Conservation (phyloP, 2,797 vertebrate species). For the Galaxias olidus region DNA sequence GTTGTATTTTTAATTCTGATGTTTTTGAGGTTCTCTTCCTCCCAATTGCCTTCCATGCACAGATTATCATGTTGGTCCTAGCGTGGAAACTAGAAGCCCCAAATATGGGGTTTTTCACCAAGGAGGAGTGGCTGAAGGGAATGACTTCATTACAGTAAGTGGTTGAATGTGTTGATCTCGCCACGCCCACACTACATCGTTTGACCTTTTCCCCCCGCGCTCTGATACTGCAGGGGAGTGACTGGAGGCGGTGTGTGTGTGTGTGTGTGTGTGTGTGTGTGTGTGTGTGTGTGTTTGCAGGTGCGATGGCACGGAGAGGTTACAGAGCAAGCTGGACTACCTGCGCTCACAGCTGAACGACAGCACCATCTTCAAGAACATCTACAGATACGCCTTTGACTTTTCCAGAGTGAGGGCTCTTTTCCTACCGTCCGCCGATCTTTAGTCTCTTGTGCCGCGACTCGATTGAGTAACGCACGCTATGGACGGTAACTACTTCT, state of each 20-base stretch:
- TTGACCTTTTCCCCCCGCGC: too few species aligned
- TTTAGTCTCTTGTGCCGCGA: background rate
- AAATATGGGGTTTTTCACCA: constrained; percentile 98
- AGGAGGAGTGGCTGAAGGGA: constrained; percentile 96
- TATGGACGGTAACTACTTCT: background rate
- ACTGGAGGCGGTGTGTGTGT: background rate
- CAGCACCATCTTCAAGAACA: constrained; percentile 88
- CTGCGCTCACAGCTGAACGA: constrained; percentile 89
- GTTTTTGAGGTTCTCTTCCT: too few species aligned
- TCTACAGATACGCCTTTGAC: constrained; percentile 99
- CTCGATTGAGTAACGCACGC: background rate
- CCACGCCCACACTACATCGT: too few species aligned
- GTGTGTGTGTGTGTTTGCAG: constrained; percentile 63
- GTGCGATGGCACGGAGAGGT: constrained; percentile 91
- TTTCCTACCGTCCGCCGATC: background rate
- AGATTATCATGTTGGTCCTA: constrained; percentile 98
- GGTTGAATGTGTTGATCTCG: too few species aligned
- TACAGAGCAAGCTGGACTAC: constrained; percentile 93
- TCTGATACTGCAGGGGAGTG: background rate
- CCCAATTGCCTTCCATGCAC: constrained; percentile 33
- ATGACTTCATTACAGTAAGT: constrained; percentile 96
- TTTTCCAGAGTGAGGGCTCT: constrained; percentile 88
- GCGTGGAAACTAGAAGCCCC: constrained; percentile 96
- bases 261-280: too few species aligned
- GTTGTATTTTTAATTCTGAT: too few species aligned